phyloP scores from a whole-genome alignment of 2,888 invertebrate species.

The Noctua fimbriata region DNA sequence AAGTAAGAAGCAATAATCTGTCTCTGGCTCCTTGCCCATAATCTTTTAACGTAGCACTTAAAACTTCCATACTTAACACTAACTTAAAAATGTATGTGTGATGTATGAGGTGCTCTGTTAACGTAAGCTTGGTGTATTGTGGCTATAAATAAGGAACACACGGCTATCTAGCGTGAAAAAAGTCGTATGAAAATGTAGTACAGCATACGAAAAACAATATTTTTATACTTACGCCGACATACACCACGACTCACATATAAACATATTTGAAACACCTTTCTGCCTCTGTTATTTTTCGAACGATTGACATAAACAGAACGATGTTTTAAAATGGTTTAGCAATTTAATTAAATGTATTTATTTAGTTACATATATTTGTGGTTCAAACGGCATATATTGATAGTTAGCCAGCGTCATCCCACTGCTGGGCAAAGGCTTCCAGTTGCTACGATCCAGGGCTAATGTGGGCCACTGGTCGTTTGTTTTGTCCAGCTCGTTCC shows the following conservation, averaged over 20 bases:
- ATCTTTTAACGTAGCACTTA: conserved; percentile 44
- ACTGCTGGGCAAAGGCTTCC: too few relatives aligned
- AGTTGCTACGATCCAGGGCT: too few relatives aligned
- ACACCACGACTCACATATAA: too few relatives aligned
- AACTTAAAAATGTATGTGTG: conserved; percentile 53
- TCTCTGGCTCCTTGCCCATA: conserved; percentile 56
- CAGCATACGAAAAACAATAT: background rate
- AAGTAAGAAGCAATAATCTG: conserved; percentile 54
- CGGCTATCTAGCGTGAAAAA: background rate
- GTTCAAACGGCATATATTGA: too few relatives aligned
- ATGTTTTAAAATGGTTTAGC: background rate
- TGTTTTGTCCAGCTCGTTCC: too few relatives aligned
- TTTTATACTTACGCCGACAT: background rate
- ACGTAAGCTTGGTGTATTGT: background rate
- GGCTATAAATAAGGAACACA: background rate
- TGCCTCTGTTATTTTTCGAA: background rate
- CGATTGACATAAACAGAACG: background rate
- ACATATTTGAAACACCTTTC: background rate
- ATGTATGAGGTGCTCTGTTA: conserved; percentile 40
- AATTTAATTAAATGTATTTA: too few relatives aligned
- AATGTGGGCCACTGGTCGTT: too few relatives aligned
- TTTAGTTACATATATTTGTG: background rate
- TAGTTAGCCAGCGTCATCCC: too few relatives aligned
- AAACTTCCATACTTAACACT: conserved; percentile 55
- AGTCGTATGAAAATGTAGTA: background rate